Conservation (phyloP, 2,797 vertebrate species). For the Alcedo quadribrachys region DNA sequence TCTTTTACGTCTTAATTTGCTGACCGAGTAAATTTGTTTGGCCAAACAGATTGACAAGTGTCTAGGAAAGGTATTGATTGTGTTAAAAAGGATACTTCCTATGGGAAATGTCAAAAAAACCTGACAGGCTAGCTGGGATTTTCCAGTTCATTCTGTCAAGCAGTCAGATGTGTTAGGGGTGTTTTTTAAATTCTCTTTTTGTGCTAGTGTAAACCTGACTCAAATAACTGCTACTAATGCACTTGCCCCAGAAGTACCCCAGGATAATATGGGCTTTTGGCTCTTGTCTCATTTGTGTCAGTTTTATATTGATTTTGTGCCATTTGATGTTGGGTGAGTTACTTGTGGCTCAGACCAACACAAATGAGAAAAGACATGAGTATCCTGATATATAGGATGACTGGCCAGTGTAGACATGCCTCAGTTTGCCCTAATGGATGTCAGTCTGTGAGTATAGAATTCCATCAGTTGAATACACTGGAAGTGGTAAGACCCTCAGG, state of each 20-base stretch:
- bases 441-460: not conserved
- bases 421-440: not conserved
- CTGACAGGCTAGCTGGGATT: not conserved
- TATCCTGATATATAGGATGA: not conserved
- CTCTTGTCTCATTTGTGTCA: not conserved
- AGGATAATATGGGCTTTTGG: not conserved
- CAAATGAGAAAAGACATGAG: not conserved
- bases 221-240: not conserved
- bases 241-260: not conserved
- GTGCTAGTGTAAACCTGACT: not conserved
- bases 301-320: not conserved
- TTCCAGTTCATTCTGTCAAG: conserved; percentile 34
- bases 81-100: conserved; percentile 57
- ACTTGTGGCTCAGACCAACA: not conserved
- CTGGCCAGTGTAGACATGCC: not conserved
- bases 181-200: not conserved
- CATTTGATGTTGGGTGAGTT: not conserved
- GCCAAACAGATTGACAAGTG: conserved; percentile 42
- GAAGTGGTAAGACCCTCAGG: not conserved
- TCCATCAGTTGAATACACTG: not conserved
- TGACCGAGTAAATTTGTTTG: conserved; percentile 53
- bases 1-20: conserved; percentile 64
- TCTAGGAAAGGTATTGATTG: conserved; percentile 30
- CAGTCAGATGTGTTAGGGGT: not conserved
- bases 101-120: not conserved